A percentile compares a stretch with the other conserved stretches of the same genome.
phyloP scores from a whole-genome alignment of 1,140 invertebrate genomes.

The Melipona quadrifasciata region DNA sequence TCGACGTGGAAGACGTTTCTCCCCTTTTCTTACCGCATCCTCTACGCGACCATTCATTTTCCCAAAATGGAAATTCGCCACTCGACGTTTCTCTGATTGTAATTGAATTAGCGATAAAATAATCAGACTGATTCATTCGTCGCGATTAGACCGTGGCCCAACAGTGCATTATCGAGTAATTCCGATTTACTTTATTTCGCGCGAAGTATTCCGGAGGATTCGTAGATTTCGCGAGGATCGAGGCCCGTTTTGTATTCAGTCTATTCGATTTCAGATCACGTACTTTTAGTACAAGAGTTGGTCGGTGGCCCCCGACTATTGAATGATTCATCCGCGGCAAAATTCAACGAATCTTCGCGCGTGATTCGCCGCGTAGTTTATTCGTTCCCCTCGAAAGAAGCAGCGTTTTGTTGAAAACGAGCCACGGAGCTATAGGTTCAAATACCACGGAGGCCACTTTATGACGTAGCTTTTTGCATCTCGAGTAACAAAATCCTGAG shows the following conservation, averaged over 20 bases:
- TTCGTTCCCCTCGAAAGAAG: background rate
- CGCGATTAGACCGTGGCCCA: no score
- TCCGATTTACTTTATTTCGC: background rate
- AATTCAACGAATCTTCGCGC: slow-evolving; percentile 11
- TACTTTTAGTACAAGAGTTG: slow-evolving; percentile 21
- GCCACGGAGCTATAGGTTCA: background rate
- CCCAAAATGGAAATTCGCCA: background rate
- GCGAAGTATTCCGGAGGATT: background rate
- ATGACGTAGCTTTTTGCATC: slow-evolving; percentile 7
- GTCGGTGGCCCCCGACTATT: background rate
- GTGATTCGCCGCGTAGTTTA: background rate
- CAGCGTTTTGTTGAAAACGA: slow-evolving; percentile 13
- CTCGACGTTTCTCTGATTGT: background rate
- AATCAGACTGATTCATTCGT: no score
- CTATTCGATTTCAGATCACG: slow-evolving; percentile 5
- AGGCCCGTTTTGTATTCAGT: background rate
- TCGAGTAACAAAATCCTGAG: background rate
- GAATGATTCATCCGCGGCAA: slow-evolving; percentile 24
- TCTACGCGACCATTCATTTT: background rate
- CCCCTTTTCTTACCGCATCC: background rate
- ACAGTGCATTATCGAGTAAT: no score
- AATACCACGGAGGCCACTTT: background rate
- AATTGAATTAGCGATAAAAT: background rate
- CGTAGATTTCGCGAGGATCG: background rate
- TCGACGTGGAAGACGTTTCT: background rate